Conservation (phyloP, 2,113 vertebrate species). For the Xiphophorus maculatus region DNA sequence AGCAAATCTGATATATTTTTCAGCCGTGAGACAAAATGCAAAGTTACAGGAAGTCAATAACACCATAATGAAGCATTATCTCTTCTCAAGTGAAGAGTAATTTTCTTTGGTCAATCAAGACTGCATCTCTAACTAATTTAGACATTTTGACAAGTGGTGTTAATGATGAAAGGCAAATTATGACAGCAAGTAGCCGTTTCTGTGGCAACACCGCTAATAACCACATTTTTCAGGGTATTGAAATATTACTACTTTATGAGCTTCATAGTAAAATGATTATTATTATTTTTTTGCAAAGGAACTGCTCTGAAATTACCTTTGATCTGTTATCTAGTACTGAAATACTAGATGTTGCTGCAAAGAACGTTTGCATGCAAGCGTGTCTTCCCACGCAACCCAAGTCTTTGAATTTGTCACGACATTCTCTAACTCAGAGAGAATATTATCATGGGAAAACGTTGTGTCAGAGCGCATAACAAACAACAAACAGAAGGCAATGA, state of each 20-base stretch:
- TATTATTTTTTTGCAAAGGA: not conserved
- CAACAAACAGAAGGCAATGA: not conserved
- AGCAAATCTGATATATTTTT: conserved; percentile 21
- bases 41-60: not conserved
- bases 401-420: conserved; percentile 32
- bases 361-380: not conserved
- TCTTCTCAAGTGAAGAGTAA: not conserved
- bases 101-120: not conserved
- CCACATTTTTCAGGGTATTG: not conserved
- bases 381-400: conserved; percentile 6
- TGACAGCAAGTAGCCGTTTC: conserved; percentile 12
- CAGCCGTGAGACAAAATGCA: not conserved
- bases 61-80: not conserved
- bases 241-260: conserved; percentile 20
- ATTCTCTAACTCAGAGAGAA: conserved; percentile 22
- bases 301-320: conserved; percentile 6
- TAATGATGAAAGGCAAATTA: conserved; percentile 7
- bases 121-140: not conserved
- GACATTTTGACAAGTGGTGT: conserved; percentile 4
- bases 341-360: conserved; percentile 15
- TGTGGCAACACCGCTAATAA: conserved; percentile 23
- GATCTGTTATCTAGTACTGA: conserved; percentile 23
- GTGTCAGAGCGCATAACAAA: conserved; percentile 25
- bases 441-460: conserved; percentile 27
- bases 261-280: conserved; percentile 7